Percentiles rank a stretch among this genome's conserved stretches.
These are phyloP conservation scores for Acheta domesticus DNA, from an alignment of 2,888 invertebrate species.

Conservation along the genomic window DNA sequence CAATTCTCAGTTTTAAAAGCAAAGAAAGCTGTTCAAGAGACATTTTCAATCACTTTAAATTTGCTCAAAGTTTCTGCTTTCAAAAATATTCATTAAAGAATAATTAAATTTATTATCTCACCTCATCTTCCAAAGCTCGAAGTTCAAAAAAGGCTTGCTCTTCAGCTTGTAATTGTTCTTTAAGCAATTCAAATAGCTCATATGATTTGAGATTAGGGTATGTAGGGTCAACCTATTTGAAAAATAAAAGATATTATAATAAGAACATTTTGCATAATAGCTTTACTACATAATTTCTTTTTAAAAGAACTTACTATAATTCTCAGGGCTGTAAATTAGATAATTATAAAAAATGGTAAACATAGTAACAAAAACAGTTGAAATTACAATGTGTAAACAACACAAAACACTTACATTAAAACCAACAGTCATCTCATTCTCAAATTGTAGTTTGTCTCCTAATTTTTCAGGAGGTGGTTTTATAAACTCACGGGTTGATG, in stretches of 20 bases:
- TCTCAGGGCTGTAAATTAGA: background rate
- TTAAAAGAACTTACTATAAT: background rate
- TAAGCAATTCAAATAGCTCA: constrained; percentile 60
- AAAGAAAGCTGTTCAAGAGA: background rate
- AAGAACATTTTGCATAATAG: background rate
- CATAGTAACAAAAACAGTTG: background rate
- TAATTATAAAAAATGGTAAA: background rate
- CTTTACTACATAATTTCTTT: background rate
- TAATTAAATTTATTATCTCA: constrained; percentile 36
- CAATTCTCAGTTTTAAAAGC: constrained; percentile 49
- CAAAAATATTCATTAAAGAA: background rate
- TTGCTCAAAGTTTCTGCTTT: background rate
- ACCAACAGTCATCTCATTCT: constrained; percentile 60
- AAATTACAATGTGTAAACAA: background rate
- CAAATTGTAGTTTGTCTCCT: constrained; percentile 62
- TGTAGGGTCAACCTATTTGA: constrained; percentile 58
- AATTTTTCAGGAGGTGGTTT: constrained; percentile 70
- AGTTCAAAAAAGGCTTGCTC: constrained; percentile 56
- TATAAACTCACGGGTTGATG: constrained; percentile 60
- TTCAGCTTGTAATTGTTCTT: constrained; percentile 61
- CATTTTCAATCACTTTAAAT: background rate
- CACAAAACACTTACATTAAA: constrained; percentile 57
- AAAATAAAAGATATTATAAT: constrained; percentile 20
- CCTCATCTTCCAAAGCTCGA: constrained; percentile 50
- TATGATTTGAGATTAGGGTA: constrained; percentile 59